These are phyloP conservation scores for Eurypyga helias DNA, from an alignment of 2,113 vertebrate species.

Conservation along the genomic window DNA sequence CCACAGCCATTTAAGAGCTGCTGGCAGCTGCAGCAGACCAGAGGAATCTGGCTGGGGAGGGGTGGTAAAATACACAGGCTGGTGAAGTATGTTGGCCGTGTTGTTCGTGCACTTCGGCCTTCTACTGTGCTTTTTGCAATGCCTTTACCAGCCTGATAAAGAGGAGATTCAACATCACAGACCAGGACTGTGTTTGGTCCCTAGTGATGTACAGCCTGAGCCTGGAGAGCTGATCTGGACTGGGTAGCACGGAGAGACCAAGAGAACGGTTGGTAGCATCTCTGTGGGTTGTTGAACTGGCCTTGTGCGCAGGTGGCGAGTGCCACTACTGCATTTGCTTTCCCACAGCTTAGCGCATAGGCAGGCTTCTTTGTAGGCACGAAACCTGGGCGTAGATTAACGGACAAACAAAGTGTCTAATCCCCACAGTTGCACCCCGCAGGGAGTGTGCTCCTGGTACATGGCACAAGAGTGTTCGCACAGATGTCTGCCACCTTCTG, in stretches of 20 bases:
- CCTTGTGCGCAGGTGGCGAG: neutral
- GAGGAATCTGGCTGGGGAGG: neutral
- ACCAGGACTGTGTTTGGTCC: neutral
- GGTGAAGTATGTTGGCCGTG: neutral
- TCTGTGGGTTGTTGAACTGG: neutral
- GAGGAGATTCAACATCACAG: neutral
- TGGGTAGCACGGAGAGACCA: neutral
- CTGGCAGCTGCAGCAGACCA: neutral
- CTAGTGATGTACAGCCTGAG: neutral
- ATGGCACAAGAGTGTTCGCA: neutral
- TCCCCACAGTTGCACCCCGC: neutral
- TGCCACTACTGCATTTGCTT: neutral
- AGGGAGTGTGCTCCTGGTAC: neutral
- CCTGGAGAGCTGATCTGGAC: neutral
- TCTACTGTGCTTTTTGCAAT: neutral
- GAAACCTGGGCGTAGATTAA: neutral
- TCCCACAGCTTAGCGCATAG: neutral
- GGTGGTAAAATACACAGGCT: neutral
- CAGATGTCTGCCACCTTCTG: neutral
- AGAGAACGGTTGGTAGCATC: accelerated
- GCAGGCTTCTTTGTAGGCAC: accelerated
- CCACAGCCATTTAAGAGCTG: neutral
- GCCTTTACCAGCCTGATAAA: accelerated
- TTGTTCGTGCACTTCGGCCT: neutral
- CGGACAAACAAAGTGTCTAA: neutral